A percentile compares a stretch with the other conserved stretches of the same genome.
Evolutionary conservation across 2,113 vertebrate genomes (phyloP).

Genomic region (Diphyllodes magnificus): DNA sequence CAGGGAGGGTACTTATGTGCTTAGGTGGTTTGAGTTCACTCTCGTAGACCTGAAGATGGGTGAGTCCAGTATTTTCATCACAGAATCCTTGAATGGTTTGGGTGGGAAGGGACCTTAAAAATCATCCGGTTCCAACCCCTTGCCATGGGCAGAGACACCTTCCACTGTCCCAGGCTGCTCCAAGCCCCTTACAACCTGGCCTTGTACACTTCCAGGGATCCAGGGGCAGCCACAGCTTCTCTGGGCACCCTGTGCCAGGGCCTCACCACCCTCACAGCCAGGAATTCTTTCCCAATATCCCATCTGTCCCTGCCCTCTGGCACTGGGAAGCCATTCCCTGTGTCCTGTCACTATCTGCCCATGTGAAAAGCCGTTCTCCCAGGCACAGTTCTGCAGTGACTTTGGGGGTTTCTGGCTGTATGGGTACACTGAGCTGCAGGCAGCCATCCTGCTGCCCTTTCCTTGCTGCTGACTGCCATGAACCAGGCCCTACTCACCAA

Average conservation of each 20-base stretch:
- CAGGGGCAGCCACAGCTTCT: not conserved
- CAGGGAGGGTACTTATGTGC: too few relatives aligned
- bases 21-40: not conserved
- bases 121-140: rapidly evolving
- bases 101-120: not conserved
- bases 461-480: not conserved
- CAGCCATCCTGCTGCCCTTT: not conserved
- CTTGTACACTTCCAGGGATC: not conserved
- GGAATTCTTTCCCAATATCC: not conserved
- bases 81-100: not conserved
- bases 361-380: not conserved
- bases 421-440: too few relatives aligned
- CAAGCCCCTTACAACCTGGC: rapidly evolving
- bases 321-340: not conserved
- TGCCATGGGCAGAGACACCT: not conserved
- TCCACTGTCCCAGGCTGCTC: rapidly evolving
- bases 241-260: not conserved
- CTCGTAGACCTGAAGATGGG: rapidly evolving
- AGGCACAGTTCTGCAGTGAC: not conserved
- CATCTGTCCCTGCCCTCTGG: not conserved
- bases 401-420: not conserved
- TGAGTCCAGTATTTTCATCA: not conserved
- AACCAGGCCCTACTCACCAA: not conserved
- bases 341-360: not conserved
- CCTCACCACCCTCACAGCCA: rapidly evolving